These are phyloP conservation scores for Boleophthalmus pectinirostris DNA, from an alignment of 2,113 vertebrate genomes.

Conservation along the genomic window DNA sequence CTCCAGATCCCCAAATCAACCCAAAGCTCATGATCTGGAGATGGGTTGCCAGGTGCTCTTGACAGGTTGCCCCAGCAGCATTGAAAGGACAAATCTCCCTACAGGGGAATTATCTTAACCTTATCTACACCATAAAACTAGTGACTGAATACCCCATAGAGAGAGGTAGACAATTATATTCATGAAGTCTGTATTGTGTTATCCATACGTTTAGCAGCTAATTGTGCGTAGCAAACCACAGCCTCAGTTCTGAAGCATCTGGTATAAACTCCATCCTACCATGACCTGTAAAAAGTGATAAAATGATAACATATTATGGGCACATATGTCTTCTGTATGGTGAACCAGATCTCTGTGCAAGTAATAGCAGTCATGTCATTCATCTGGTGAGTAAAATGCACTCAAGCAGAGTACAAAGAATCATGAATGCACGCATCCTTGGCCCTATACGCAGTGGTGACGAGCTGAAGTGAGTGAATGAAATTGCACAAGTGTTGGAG, in stretches of 20 bases:
- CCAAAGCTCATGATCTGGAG: too few species aligned
- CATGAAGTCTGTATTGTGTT: neutral
- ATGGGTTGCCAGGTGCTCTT: too few species aligned
- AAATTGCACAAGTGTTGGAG: conserved; percentile 55
- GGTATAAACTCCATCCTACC: conserved; percentile 2
- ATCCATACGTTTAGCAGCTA: conserved; percentile 1
- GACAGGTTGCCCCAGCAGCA: too few species aligned
- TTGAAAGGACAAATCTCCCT: too few species aligned
- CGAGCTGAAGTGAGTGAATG: conserved; percentile 45
- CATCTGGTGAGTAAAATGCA: conserved; percentile 29
- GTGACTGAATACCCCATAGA: neutral
- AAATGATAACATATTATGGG: conserved; percentile 9
- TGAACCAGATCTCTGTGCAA: neutral
- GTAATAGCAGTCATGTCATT: conserved; percentile 25
- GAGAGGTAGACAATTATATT: neutral
- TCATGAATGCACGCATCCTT: conserved; percentile 43
- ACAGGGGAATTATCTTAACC: too few species aligned
- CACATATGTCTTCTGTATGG: conserved; percentile 10
- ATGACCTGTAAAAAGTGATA: conserved; percentile 7
- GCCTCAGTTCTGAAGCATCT: neutral
- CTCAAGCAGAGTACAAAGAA: conserved; percentile 49
- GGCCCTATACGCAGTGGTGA: conserved; percentile 35
- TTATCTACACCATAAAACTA: neutral
- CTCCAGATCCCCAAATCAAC: too few species aligned
- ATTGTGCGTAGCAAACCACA: neutral